Evolutionary conservation across 2,113 vertebrate genomes (phyloP).

Genomic region (Nothobranchius furzeri): DNA sequence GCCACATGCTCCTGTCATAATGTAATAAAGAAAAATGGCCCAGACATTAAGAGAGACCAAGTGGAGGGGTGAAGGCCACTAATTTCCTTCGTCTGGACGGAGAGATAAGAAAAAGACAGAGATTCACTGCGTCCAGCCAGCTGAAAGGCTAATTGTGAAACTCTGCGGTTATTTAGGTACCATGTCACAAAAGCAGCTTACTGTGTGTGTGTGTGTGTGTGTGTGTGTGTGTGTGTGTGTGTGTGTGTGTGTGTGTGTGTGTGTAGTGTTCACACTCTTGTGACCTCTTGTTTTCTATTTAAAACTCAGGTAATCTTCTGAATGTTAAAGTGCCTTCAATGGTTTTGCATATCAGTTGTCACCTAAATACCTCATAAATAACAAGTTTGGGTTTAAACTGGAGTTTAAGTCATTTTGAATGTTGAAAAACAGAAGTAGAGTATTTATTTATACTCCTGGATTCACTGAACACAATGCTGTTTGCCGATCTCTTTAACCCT

Average conservation of each 20-base stretch:
- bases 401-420: too few relatives aligned
- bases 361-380: too few relatives aligned
- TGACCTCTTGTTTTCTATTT: not conserved
- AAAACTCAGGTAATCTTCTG: not conserved
- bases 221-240: not conserved
- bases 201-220: slow-evolving; percentile 6
- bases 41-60: slow-evolving; percentile 50
- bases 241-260: not conserved
- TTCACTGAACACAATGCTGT: too few relatives aligned
- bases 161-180: slow-evolving; percentile 38
- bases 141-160: slow-evolving; percentile 66
- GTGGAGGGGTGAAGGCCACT: slow-evolving; percentile 54
- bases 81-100: slow-evolving; percentile 68
- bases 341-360: too few relatives aligned
- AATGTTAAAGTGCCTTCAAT: not conserved
- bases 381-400: too few relatives aligned
- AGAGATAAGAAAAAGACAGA: slow-evolving; percentile 72
- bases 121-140: slow-evolving; percentile 67
- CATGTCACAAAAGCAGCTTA: slow-evolving; percentile 23
- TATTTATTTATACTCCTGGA: too few relatives aligned
- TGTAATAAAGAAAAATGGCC: slow-evolving; percentile 65
- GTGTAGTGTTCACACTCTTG: not conserved
- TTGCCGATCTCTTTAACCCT: too few relatives aligned
- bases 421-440: too few relatives aligned
- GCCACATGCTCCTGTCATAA: slow-evolving; percentile 57